phyloP scores from a whole-genome alignment of 2,888 invertebrate species.

The Euspilapteryx auroguttella region DNA sequence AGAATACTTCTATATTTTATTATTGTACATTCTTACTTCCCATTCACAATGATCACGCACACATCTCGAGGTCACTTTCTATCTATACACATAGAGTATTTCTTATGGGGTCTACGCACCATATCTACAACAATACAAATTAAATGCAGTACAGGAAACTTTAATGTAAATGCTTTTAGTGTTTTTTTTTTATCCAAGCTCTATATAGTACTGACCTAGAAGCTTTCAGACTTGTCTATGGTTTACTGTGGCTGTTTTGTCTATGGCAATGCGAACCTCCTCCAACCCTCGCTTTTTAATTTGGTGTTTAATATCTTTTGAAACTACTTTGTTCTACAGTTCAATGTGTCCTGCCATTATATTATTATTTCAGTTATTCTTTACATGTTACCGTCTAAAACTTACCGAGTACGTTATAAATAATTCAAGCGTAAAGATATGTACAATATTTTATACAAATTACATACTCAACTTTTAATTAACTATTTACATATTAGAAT shows the following conservation, averaged over 20 bases:
- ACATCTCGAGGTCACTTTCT: conserved; percentile 10
- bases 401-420: conserved; percentile 35
- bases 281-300: background rate
- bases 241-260: conserved; percentile 11
- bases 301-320: no score
- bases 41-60: conserved; percentile 9
- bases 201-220: conserved; percentile 4
- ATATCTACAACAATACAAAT: conserved; percentile 44
- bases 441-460: conserved; percentile 60
- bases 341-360: no score
- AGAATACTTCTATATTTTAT: conserved; percentile 55
- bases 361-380: conserved; percentile 1
- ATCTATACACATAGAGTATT: conserved; percentile 18
- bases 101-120: conserved; percentile 27
- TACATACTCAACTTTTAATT: conserved; percentile 44
- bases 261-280: conserved; percentile 12
- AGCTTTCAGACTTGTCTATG: conserved; percentile 4
- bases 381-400: conserved; percentile 2
- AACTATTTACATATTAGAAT: conserved; percentile 62
- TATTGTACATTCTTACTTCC: conserved; percentile 42
- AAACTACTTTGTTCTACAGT: no score
- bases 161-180: conserved; percentile 26
- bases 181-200: background rate
- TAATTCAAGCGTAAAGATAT: conserved; percentile 60
- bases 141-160: conserved; percentile 43